Evolutionary conservation across 2,113 vertebrate genomes (phyloP).

Genomic region (Diglossa brunneiventris): DNA sequence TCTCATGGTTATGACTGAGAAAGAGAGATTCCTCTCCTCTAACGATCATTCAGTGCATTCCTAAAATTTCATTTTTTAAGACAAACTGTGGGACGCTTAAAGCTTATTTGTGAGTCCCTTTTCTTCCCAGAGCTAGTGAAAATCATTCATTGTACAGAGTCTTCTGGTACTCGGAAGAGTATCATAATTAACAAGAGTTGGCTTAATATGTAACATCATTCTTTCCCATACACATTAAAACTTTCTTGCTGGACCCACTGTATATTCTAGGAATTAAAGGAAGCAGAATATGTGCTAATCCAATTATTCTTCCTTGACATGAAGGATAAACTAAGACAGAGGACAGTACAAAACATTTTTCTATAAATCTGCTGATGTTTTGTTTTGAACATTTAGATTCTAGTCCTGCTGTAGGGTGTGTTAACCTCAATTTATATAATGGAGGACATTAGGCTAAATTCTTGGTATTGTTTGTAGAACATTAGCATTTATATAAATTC

Average conservation of each 20-base stretch:
- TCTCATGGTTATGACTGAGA: not conserved
- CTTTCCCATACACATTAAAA: not conserved
- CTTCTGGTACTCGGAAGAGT: not conserved
- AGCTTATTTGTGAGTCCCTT: not conserved
- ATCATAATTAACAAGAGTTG: not conserved
- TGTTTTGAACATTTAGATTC: not conserved
- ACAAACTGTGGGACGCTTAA: not conserved
- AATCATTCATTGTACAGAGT: not conserved
- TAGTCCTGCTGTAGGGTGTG: not conserved
- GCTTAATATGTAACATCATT: not conserved
- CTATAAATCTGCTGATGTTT: not conserved
- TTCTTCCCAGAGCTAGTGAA: not conserved
- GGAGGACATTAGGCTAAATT: not conserved
- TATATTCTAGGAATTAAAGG: not conserved
- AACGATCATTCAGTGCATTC: not conserved
- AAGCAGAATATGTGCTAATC: not conserved
- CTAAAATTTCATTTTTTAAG: not conserved
- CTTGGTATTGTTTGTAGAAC: not conserved
- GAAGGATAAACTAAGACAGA: not conserved
- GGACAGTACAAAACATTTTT: not conserved
- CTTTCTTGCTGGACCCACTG: not conserved
- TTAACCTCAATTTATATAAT: not conserved
- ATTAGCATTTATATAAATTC: not conserved
- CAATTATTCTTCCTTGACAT: not conserved
- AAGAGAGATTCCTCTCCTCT: not conserved